These are phyloP conservation scores for Poeciliopsis turrubarensis DNA, from an alignment of 2,113 vertebrate species.

Conservation along the genomic window DNA sequence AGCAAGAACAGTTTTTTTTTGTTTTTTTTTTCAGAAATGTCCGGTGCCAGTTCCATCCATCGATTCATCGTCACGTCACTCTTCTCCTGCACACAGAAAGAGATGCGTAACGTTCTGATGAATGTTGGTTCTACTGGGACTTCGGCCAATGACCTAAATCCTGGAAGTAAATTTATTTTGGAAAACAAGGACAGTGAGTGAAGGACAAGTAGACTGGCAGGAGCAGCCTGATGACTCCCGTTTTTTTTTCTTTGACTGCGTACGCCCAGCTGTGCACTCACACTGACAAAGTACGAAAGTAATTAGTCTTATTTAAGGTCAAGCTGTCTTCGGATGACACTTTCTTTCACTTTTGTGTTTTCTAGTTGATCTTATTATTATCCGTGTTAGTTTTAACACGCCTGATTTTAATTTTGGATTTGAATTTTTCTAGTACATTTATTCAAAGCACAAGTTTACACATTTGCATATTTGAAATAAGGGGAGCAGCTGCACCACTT, in stretches of 20 bases:
- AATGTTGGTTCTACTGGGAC: background rate
- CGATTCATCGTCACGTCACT: background rate
- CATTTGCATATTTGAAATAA: too few relatives aligned
- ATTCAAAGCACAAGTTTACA: too few relatives aligned
- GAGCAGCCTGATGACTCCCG: background rate
- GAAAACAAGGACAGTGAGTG: background rate
- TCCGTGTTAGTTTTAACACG: too few relatives aligned
- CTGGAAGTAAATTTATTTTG: conserved; percentile 1
- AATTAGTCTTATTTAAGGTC: background rate
- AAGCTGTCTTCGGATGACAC: background rate
- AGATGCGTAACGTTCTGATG: background rate
- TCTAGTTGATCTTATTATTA: too few relatives aligned
- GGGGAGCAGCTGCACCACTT: too few relatives aligned
- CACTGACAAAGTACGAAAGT: background rate
- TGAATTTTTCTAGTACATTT: too few relatives aligned
- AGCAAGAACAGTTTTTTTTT: too few relatives aligned
- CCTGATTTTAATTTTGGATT: too few relatives aligned
- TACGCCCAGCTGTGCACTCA: conserved; percentile 7
- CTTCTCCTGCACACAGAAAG: background rate
- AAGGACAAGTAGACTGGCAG: conserved; percentile 15
- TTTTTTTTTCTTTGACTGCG: conserved; percentile 16
- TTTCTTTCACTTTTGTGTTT: background rate
- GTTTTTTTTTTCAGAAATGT: too few relatives aligned
- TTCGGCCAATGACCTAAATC: background rate
- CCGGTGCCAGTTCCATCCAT: too few relatives aligned